Evolutionary conservation across 2,888 invertebrate genomes (phyloP), one percentile per base, ranked within the genome.

Genomic region (Agriopis marginaria): DNA sequence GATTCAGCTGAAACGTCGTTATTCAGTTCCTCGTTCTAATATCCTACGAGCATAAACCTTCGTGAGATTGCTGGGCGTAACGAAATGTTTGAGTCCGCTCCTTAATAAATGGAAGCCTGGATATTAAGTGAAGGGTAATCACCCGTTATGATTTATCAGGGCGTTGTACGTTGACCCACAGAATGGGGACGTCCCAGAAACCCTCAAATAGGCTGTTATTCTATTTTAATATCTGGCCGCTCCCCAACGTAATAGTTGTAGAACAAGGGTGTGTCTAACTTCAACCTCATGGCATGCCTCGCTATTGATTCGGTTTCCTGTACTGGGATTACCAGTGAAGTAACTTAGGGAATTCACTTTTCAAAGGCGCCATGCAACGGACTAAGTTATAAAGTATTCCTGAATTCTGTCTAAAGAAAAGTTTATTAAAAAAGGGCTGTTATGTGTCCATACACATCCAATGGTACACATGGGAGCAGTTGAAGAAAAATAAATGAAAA

Each of bases 181-280:
- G 71, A 87, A 82, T 77, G 81, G 69, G 85, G 84, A 77, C 84
- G 85, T 79, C 80, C 85, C 76, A 84, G 79, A 83, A 84, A 83
- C 80, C 82, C 76, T 74, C 68, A 79, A 81, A 82, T 79, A 81
- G 78, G 79, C 78, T 80, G 76, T 79, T 80, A 78, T 75, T 79
- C 73, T 68, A 71, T 75, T 76, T 80, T 78, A 79, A 79, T 80
- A 79, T 81, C 81, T 77, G 67, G 82, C 81, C 85, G 78, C 85
- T 80, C 87, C 85, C 83, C 74, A 74, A 75, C 67, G 68, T 63
- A 62, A 62, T 66, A 47, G 44, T 63, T 63, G 63, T 66, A 61
- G 61, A 65, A 73, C 50, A 51, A 63, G 75, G 75, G 68, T 78
- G 75, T 72, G 77, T 76, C 76, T 70, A 74, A 76, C 66, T 67